Evolutionary conservation across 2,888 invertebrate species (phyloP), one percentile per base, ranked within the genome.

Genomic region (Xylota segnis): DNA sequence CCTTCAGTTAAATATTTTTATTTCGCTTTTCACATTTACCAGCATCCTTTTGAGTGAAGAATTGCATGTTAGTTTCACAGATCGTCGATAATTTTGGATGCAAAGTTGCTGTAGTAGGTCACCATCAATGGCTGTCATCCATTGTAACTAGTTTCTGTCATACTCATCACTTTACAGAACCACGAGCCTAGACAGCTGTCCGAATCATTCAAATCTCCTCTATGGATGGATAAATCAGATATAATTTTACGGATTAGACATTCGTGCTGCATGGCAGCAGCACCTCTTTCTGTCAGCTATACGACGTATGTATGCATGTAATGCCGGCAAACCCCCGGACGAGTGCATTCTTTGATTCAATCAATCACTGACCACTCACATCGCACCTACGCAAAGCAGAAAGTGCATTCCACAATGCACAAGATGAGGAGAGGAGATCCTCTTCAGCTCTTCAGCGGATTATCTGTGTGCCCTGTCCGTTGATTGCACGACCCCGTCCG

Each of bases 331-430:
- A 14, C 56, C 14, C 32, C 56, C 52, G 9, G 29, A 29, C 43
- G 32, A 63, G 54, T 78, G 43, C 74, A 81, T 81, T 81, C 65
- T 45, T 81, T 54, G 71, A 81, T 75, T 71, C 81, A 84, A 75
- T 84, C 81, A 84, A 84, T 84, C 84, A 81, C 65, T 81, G 81
- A 58, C 84, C 81, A 84, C 71, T 81, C 75, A 71, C 70, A 75
- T 74, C 43, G 75, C 84, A 81, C 84, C 84, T 84, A 84, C 84
- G 84, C 84, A 76, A 63, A 16, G 52, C 56, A 75, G 68, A 59
- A 79, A 84, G 56, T 74, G 74, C 74, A 83, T 83, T 83, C 83
- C 72, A 54, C 56, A 47, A 75, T 65, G 47, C 75, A 34, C 37
- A 7, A 37, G 37, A 37, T 37, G 37, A 37, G 43, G 65, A 58